Evolutionary conservation across 2,888 invertebrate species (phyloP).

Genomic region (Dryococelus australis): DNA sequence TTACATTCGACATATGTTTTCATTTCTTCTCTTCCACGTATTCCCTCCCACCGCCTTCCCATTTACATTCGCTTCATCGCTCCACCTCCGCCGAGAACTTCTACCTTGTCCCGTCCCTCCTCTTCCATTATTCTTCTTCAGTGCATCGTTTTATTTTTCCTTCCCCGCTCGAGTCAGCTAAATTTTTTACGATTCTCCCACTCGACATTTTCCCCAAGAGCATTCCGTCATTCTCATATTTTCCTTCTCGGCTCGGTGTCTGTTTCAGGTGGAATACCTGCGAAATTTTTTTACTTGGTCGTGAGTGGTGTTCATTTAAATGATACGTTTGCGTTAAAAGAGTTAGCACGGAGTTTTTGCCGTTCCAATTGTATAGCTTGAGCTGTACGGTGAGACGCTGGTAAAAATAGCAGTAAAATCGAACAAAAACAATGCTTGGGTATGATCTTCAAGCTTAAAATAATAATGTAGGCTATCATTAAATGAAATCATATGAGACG

Average conservation of each 20-base stretch:
- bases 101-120: neutral
- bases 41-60: neutral
- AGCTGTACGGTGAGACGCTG: too few species aligned
- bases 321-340: neutral
- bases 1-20: neutral
- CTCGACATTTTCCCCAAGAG: neutral
- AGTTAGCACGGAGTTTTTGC: neutral
- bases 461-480: too few species aligned
- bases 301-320: neutral
- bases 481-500: too few species aligned
- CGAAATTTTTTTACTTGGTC: neutral
- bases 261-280: neutral
- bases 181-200: neutral
- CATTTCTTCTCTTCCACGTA: neutral
- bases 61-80: too few species aligned
- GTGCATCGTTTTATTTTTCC: constrained; percentile 7
- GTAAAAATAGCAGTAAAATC: too few species aligned
- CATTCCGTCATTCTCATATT: neutral
- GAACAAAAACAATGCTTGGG: too few species aligned
- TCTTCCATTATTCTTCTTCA: neutral
- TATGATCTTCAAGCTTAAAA: too few species aligned
- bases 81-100: too few species aligned
- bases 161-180: neutral
- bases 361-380: too few species aligned
- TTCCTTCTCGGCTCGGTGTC: neutral